Conservation (phyloP, 1,140 invertebrate genomes). For the Paralvinella palmiformis region DNA sequence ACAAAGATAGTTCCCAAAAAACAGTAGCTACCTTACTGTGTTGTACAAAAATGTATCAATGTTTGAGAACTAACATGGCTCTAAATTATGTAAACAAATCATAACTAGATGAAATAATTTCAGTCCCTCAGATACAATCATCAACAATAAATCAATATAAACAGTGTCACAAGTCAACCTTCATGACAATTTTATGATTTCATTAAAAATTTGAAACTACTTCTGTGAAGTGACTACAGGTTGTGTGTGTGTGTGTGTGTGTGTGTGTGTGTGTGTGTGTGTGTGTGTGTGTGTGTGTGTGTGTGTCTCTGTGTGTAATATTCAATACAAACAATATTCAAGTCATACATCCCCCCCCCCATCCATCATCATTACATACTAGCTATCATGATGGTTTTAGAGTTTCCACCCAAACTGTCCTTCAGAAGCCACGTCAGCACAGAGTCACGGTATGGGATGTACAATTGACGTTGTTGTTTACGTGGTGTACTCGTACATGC, state of each 20-base stretch:
- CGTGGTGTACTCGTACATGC: too few species aligned
- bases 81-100: too few species aligned
- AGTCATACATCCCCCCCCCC: not conserved
- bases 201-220: not conserved
- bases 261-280: too few species aligned
- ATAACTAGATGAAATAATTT: too few species aligned
- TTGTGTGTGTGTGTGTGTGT: not conserved
- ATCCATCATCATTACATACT: slow-evolving; percentile 20
- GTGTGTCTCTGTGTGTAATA: not conserved
- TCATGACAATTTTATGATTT: not conserved
- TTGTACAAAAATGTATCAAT: too few species aligned
- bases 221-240: not conserved
- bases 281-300: not conserved
- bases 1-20: too few species aligned
- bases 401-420: slow-evolving; percentile 51
- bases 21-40: too few species aligned
- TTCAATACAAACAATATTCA: not conserved
- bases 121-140: too few species aligned
- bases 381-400: slow-evolving; percentile 51
- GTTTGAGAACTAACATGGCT: too few species aligned
- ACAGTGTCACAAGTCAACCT: too few species aligned
- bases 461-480: slow-evolving; percentile 14
- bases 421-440: slow-evolving; percentile 50
- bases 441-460: slow-evolving; percentile 59
- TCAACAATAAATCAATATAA: too few species aligned